A percentile compares a stretch with the other conserved stretches of the same genome.
Conservation (phyloP, 2,113 vertebrate species). For the Nicator chloris region DNA sequence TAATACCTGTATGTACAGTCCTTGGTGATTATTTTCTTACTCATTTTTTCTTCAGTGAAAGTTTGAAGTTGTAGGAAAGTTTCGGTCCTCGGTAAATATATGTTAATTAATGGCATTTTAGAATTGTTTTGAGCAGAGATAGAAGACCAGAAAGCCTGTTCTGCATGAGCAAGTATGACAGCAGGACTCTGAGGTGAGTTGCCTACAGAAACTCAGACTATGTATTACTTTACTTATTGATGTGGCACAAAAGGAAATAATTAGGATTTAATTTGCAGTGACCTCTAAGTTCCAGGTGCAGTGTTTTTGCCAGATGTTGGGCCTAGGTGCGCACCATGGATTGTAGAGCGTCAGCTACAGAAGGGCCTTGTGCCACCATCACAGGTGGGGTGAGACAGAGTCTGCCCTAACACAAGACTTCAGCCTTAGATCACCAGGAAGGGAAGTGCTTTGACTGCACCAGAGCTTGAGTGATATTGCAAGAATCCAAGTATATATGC, state of each 20-base stretch:
- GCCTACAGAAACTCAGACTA: background rate
- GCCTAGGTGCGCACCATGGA: rapidly evolving
- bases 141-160: background rate
- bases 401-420: background rate
- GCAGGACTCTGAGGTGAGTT: background rate
- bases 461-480: background rate
- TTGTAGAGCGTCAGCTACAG: background rate
- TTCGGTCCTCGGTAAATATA: background rate
- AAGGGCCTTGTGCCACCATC: background rate
- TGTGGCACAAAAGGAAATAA: background rate
- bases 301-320: background rate
- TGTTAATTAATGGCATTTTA: background rate
- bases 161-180: background rate
- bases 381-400: background rate
- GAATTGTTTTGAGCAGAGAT: background rate
- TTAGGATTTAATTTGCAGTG: background rate
- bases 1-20: background rate
- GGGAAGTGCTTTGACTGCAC: background rate
- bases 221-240: background rate
- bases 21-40: background rate
- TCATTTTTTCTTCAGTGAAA: background rate
- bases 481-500: background rate
- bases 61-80: background rate
- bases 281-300: background rate
- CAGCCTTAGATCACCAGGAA: background rate